Evolutionary conservation across 2,888 invertebrate species (phyloP), one percentile per base, ranked within the genome.

Genomic region (Tyria jacobaeae): DNA sequence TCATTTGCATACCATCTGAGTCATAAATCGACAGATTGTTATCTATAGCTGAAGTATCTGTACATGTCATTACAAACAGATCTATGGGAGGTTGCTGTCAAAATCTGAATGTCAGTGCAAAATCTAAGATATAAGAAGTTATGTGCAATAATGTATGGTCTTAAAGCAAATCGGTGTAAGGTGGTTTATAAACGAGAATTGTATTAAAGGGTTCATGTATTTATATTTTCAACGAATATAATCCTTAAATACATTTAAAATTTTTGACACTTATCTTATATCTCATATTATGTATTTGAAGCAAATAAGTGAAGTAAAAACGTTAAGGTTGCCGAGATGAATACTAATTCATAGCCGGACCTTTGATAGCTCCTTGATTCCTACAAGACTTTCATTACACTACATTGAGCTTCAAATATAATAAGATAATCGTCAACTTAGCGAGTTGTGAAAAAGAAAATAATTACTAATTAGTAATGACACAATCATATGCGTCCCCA

Each of bases 11-110:
- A 87, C 86, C 75, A 25, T 80, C 80, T 84, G 81, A 78, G 67
- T 77, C 82, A 87, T 91, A 90, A 90, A 91, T 90, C 84, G 78
- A 67, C 73, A 82, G 84, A 87, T 86, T 81, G 81, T 81, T 82
- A 79, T 44, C 21, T 21, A 44, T 17, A 77, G 69, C 75, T 68
- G 72, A 76, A 67, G 71, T 68, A 67, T 71, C 60, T 60, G 66
- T 69, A 71, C 65, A 62, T 67, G 73, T 78, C 78, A 74, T 75
- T 79, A 75, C 69, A 59, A 79, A 80, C 75, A 79, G 74, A 84
- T 82, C 77, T 80, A 79, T 71, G 80, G 71, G 72, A 66, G 69
- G 65, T 70, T 65, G 71, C 72, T 69, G 70, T 76, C 73, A 72
- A 75, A 72, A 73, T 77, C 10, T 39, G 21, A 53, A 64, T 68